Percentiles rank a stretch among this genome's conserved stretches.
Evolutionary conservation across 2,888 invertebrate species (phyloP).

Genomic region (Drosophila fungiperda): DNA sequence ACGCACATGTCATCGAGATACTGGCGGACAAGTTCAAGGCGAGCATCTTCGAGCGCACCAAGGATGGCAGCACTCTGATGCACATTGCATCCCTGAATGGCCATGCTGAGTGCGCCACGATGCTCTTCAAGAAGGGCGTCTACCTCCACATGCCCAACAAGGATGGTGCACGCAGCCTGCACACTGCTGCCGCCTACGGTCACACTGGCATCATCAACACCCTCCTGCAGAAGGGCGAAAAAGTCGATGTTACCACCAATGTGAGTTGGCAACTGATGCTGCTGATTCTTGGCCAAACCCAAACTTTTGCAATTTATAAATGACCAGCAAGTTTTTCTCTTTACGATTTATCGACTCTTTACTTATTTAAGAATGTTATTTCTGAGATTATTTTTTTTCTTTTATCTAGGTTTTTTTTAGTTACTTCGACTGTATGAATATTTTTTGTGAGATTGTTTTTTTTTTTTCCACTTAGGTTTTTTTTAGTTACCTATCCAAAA

Average conservation of each 20-base stretch:
- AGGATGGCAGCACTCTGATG: slow-evolving; percentile 99
- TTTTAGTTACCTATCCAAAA: background rate
- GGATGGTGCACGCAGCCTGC: slow-evolving; percentile 96
- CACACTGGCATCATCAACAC: slow-evolving; percentile 99
- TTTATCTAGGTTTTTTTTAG: background rate
- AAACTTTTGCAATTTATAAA: background rate
- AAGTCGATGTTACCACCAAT: slow-evolving; percentile 97
- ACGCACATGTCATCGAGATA: slow-evolving; percentile 97
- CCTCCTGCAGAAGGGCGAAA: slow-evolving; percentile 97
- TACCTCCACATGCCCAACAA: slow-evolving; percentile 99
- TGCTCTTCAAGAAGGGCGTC: slow-evolving; percentile 99
- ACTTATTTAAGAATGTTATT: background rate
- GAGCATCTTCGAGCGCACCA: slow-evolving; percentile 97
- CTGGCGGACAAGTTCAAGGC: slow-evolving; percentile 99
- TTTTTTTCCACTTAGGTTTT: background rate
- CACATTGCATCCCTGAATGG: slow-evolving; percentile 99
- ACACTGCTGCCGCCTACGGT: slow-evolving; percentile 98
- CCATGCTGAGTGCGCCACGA: slow-evolving; percentile 98
- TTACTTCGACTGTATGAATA: background rate
- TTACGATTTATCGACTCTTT: background rate
- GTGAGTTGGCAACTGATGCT: slow-evolving; percentile 86
- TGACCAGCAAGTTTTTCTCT: background rate
- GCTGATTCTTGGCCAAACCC: background rate
- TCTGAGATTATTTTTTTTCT: background rate
- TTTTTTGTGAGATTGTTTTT: background rate